Base-by-base conservation (phyloP, 2,797 vertebrate species). In the Pseudochaenichthys georgianus region DNA sequence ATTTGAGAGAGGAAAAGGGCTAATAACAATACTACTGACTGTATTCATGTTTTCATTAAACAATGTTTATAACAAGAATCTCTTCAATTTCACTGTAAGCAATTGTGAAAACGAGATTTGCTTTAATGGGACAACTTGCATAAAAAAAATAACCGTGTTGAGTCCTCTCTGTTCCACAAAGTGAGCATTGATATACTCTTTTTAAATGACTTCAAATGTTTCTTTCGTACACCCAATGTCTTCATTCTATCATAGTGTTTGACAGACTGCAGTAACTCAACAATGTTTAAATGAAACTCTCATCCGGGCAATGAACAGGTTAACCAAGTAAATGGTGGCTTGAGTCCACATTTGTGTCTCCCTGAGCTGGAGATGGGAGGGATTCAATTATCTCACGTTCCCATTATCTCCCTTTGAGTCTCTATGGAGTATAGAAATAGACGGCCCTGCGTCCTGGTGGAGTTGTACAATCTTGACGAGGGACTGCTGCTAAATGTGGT, bases 311-410 rank as follows among this genome's bases (percentile, higher is more conserved):
- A 71, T 53, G 57, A 64, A 57, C 72, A 86, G 67, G 71, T 86
- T 89, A 83, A 85, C 69, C 41, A 73, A 68, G 73, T 80, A 80
- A 82, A 78, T 13, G 60, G 46, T 73, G 77, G 15, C 62, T 87
- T 52, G 47, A 64, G 72, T 91, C 80, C 83, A 77, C 74, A 87
- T 88, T 75, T 71, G 43, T 66, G 34, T 84, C 80, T 91, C 88
- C 84, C 85, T 77, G 81, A 88, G 89, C 91, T 91, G 80, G 21
- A 82, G 83, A 85, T 77, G 4, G 38, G 58, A 87, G 86, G 70
- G 55, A 84, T 91, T 94, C 93, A 95, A 95, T 95, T 95, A 94
- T 92, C 86, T 92, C 73, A 77, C 63, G 82, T 90, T 83, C 88
- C 89, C 93, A 95, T 95, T 94, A 93, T 87, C 91, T 86, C 70